These are phyloP conservation scores for Meriones unguiculatus DNA, from an alignment of 2,113 vertebrate genomes.

Conservation along the genomic window DNA sequence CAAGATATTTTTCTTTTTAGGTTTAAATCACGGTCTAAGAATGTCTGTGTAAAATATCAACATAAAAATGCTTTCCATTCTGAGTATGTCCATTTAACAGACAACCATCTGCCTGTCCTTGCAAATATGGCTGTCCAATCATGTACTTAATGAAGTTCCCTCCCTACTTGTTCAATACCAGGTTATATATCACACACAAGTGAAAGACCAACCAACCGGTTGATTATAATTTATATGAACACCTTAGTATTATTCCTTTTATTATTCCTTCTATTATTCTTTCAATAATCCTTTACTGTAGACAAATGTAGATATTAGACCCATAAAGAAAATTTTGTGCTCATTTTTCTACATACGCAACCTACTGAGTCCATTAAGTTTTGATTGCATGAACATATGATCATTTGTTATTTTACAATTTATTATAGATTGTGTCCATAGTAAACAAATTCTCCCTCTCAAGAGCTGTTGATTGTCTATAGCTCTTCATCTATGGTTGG, in stretches of 20 bases:
- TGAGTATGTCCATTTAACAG: not conserved
- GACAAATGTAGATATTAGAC: not conserved
- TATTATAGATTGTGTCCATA: not conserved
- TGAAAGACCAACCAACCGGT: accelerated
- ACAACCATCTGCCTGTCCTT: accelerated
- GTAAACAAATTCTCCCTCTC: not conserved
- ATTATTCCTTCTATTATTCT: no score
- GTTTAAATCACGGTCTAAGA: not conserved
- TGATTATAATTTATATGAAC: not conserved
- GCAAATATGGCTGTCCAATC: accelerated
- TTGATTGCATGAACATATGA: not conserved
- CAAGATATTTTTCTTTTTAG: not conserved
- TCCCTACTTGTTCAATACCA: accelerated
- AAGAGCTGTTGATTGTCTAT: not conserved
- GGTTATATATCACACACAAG: not conserved
- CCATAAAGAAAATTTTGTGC: not conserved
- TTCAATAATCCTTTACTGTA: not conserved
- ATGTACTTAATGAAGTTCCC: not conserved
- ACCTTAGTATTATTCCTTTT: accelerated
- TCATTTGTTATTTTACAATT: not conserved
- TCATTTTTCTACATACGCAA: not conserved
- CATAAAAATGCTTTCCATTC: not conserved
- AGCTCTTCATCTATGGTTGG: not conserved
- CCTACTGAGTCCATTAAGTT: not conserved
- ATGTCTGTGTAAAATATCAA: not conserved